Conservation (phyloP, 2,113 vertebrate genomes). For the Sminthopsis crassicaudata region DNA sequence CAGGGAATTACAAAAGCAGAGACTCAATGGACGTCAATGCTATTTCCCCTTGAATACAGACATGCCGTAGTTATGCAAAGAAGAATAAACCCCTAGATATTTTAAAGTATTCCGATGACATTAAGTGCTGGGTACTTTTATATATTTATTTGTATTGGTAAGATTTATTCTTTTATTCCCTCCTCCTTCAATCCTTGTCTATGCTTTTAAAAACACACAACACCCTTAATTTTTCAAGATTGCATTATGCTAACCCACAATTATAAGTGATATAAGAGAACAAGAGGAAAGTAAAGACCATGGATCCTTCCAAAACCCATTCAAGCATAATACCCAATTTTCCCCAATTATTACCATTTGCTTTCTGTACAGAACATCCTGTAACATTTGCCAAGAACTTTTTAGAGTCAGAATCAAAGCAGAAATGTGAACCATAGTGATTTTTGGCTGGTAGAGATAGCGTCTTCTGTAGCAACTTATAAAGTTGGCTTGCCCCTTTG, state of each 20-base stretch:
- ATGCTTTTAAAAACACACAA: constrained; percentile 38
- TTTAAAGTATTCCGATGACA: background rate
- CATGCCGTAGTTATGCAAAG: constrained; percentile 27
- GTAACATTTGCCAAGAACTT: constrained; percentile 62
- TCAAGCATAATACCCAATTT: constrained; percentile 48
- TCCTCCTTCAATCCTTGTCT: constrained; percentile 12
- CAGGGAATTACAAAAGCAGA: background rate
- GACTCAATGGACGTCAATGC: background rate
- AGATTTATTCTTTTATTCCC: constrained; percentile 30
- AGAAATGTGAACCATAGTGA: constrained; percentile 38
- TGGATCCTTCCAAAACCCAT: constrained; percentile 42
- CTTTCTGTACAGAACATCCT: constrained; percentile 57
- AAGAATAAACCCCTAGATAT: background rate
- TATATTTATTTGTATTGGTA: background rate
- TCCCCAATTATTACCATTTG: constrained; percentile 55
- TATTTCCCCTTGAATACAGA: background rate
- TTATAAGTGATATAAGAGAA: constrained; percentile 45
- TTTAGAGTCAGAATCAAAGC: constrained; percentile 64
- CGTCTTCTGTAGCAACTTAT: background rate
- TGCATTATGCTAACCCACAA: constrained; percentile 23
- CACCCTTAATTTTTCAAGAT: background rate
- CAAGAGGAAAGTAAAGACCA: constrained; percentile 49
- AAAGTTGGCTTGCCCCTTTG: constrained; percentile 60
- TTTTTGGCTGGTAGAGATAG: constrained; percentile 53
- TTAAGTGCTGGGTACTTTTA: background rate